Conservation (phyloP, 1,140 invertebrate genomes). For the Plodia interpunctella region DNA sequence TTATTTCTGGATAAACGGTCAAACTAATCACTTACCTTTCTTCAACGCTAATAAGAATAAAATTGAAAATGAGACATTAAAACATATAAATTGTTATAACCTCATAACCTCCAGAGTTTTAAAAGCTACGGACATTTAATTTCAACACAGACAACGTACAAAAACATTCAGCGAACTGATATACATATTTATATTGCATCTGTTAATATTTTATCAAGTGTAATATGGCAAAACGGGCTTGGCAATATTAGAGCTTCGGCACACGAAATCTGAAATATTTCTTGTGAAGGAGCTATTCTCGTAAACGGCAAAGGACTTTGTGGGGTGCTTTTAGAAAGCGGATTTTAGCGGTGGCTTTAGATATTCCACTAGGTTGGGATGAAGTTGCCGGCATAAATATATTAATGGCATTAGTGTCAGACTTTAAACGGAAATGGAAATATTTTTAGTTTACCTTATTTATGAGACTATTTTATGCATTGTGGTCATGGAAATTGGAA, state of each 20-base stretch:
- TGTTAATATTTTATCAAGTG: background rate
- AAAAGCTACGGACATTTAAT: too few species aligned
- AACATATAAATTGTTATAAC: too few species aligned
- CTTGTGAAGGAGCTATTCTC: slow-evolving; percentile 40
- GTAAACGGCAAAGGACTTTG: slow-evolving; percentile 40
- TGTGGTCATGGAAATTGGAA: too few species aligned
- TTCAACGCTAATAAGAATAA: too few species aligned
- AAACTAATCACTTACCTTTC: too few species aligned
- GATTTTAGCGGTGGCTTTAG: slow-evolving; percentile 25
- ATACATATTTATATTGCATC: background rate
- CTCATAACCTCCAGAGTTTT: too few species aligned
- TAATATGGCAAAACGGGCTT: slow-evolving; percentile 6
- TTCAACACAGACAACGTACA: too few species aligned
- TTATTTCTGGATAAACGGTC: too few species aligned
- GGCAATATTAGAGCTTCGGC: slow-evolving; percentile 32
- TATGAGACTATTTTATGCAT: too few species aligned
- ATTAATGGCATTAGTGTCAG: background rate
- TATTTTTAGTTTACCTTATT: too few species aligned
- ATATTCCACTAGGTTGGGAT: slow-evolving; percentile 13
- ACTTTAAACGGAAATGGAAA: background rate
- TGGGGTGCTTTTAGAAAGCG: slow-evolving; percentile 31
- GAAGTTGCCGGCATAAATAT: background rate
- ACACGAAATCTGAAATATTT: slow-evolving; percentile 39
- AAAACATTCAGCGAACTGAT: background rate
- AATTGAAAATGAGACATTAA: too few species aligned